phyloP scores from a whole-genome alignment of 2,113 vertebrate genomes.

The Anguilla rostrata region DNA sequence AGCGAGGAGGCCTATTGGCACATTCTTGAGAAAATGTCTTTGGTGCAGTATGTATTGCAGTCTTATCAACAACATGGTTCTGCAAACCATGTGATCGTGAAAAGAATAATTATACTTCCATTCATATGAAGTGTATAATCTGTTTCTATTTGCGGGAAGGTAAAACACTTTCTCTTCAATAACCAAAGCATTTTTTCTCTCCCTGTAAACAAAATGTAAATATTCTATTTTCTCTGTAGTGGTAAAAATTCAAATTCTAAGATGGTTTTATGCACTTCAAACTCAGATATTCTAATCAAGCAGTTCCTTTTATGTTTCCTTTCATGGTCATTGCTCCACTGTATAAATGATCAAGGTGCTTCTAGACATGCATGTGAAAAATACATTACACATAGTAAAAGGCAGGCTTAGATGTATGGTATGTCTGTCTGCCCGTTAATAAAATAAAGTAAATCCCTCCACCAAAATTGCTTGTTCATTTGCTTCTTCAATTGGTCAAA shows the following conservation, averaged over 20 bases:
- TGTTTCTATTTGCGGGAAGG: not conserved
- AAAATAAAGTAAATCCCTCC: no score
- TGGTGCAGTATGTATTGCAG: not conserved
- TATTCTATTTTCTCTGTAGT: not conserved
- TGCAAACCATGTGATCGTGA: not conserved
- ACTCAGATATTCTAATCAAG: not conserved
- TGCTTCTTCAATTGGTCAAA: no score
- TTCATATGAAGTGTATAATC: not conserved
- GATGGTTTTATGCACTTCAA: not conserved
- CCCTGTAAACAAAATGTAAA: not conserved
- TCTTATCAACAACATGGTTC: not conserved
- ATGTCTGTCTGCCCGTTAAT: no score
- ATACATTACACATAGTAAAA: not conserved
- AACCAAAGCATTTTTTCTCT: not conserved
- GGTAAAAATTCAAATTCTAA: not conserved
- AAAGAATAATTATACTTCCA: not conserved
- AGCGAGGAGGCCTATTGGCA: not conserved
- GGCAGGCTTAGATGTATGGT: no score
- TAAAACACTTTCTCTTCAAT: not conserved
- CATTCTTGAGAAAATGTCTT: not conserved
- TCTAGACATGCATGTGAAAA: not conserved
- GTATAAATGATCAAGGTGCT: not conserved
- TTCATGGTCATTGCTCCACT: not conserved
- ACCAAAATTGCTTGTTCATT: no score
- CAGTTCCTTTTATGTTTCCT: not conserved